Percentiles rank a stretch among this genome's conserved stretches.
phyloP scores from a whole-genome alignment of 2,888 invertebrate genomes.

The Ophion ellenae region DNA sequence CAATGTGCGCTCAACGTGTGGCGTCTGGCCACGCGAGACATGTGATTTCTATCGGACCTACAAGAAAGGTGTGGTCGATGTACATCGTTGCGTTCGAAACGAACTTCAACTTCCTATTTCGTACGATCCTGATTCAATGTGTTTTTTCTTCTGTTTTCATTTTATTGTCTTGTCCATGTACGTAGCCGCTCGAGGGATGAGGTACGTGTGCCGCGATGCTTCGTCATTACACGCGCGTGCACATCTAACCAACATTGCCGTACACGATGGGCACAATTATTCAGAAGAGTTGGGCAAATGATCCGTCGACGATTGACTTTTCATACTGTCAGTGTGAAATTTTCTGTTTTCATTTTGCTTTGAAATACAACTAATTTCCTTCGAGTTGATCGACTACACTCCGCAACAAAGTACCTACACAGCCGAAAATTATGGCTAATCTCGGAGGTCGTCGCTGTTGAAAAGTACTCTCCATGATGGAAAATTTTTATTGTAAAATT shows the following conservation, averaged over 20 bases:
- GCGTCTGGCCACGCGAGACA: slow-evolving; percentile 53
- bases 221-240: too few species aligned
- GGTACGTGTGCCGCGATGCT: background rate
- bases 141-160: background rate
- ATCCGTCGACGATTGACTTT: too few species aligned
- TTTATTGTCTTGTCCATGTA: slow-evolving; percentile 31
- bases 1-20: slow-evolving; percentile 39
- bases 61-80: slow-evolving; percentile 60
- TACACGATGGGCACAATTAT: background rate
- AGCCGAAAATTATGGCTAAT: too few species aligned
- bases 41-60: slow-evolving; percentile 64
- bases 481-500: background rate
- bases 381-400: too few species aligned
- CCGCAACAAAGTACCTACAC: too few species aligned
- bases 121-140: background rate
- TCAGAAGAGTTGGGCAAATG: too few species aligned
- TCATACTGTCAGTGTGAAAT: too few species aligned
- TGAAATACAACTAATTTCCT: too few species aligned
- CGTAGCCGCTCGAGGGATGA: background rate
- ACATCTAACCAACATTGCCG: too few species aligned
- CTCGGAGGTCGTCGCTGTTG: too few species aligned
- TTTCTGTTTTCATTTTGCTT: too few species aligned
- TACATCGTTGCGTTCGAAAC: slow-evolving; percentile 37
- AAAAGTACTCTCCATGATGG: background rate
- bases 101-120: slow-evolving; percentile 44